Evolutionary conservation across 2,888 invertebrate species (phyloP).

Genomic region (Folsomia manolachei): DNA sequence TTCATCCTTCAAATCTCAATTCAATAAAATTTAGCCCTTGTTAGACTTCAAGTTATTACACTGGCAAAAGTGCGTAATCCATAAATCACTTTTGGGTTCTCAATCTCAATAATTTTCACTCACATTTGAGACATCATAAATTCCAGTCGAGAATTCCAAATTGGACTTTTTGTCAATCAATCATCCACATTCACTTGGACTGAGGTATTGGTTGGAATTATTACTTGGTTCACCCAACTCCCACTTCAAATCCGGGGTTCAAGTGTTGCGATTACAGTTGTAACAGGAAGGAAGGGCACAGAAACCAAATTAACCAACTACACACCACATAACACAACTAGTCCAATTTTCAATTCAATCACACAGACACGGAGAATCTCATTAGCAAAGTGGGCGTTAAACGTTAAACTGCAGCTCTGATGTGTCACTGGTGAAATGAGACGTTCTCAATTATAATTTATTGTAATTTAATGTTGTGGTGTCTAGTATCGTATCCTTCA

Average conservation of each 20-base stretch:
- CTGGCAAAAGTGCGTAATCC: conserved; percentile 7
- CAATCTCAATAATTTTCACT: conserved; percentile 13
- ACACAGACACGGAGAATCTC: not conserved
- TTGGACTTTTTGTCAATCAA: conserved; percentile 38
- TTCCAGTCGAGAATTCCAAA: conserved; percentile 29
- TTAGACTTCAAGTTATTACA: no score
- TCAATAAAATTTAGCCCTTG: no score
- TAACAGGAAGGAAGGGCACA: no score
- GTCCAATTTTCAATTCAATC: not conserved
- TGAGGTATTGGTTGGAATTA: no score
- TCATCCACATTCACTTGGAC: conserved; percentile 19
- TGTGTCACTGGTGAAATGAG: not conserved
- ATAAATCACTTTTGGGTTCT: conserved; percentile 11
- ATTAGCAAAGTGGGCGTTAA: conserved; percentile 16
- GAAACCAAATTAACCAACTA: not conserved
- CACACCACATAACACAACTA: no score
- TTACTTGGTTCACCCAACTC: no score
- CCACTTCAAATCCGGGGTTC: not conserved
- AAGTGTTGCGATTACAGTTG: not conserved
- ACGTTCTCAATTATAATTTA: not conserved
- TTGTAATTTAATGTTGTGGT: not conserved
- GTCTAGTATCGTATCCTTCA: not conserved
- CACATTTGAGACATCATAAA: conserved; percentile 9
- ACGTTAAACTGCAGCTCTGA: not conserved
- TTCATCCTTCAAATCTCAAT: no score